Percentiles rank a stretch among this genome's conserved stretches.
These are phyloP conservation scores for Tamandua tetradactyla DNA, from an alignment of 2,797 vertebrate genomes.

Conservation along the genomic window DNA sequence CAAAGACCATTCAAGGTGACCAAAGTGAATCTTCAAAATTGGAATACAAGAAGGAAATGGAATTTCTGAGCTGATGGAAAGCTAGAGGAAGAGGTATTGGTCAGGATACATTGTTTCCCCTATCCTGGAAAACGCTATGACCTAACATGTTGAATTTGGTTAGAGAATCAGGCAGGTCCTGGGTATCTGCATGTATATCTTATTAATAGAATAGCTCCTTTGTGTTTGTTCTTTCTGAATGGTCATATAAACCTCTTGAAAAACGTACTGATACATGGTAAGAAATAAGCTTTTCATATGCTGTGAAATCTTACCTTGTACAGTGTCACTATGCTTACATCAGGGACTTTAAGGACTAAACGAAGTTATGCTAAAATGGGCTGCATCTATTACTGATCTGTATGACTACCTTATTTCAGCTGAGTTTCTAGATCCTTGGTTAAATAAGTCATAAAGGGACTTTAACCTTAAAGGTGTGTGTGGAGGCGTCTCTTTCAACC, in stretches of 20 bases:
- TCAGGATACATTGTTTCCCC: background rate
- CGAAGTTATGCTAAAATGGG: background rate
- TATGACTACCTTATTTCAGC: slow-evolving; percentile 31
- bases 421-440: slow-evolving; percentile 24
- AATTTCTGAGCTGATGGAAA: slow-evolving; percentile 31
- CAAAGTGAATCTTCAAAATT: slow-evolving; percentile 11
- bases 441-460: slow-evolving; percentile 46
- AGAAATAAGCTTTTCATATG: slow-evolving; percentile 18
- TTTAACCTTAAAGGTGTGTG: background rate
- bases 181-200: background rate
- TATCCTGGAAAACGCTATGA: background rate
- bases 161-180: slow-evolving; percentile 1
- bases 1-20: slow-evolving; percentile 3
- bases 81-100: background rate
- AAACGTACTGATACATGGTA: background rate
- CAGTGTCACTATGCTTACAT: background rate
- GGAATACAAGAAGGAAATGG: slow-evolving; percentile 1
- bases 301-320: background rate
- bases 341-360: background rate
- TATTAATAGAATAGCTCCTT: background rate
- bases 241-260: background rate
- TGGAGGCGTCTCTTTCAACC: slow-evolving; percentile 28
- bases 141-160: background rate
- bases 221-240: slow-evolving; percentile 5
- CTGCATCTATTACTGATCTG: background rate